Base-by-base conservation (phyloP, 1,140 invertebrate species). In the Leptinotarsa texana region DNA sequence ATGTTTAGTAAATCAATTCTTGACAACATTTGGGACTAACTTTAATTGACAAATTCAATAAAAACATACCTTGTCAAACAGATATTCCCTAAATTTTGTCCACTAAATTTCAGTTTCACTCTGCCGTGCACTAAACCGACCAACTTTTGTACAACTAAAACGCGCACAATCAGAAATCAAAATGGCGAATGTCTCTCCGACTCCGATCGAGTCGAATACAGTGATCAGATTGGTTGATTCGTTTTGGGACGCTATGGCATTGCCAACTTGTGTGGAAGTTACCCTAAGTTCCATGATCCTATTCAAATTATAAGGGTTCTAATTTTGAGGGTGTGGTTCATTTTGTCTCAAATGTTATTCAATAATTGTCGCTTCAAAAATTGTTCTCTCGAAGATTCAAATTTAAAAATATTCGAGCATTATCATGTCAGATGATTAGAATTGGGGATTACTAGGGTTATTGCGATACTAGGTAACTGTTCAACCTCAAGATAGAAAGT, bases 121-220 rank as follows among this genome's bases (percentile, higher is more conserved):
- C 47, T 22, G 27, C 49, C 69, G 66, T 73, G 51, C 74, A 74
- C 76, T 47, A 63, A 68, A 74, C 72, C 27, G 63, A 70, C 49
- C 72, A 74, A 77, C 69, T 75, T 73, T 69, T 70, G 33, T 66
- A 72, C 76, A 68, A 77, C 73, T 75, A 74, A 74, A 77, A 67
- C 73, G 76, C 76, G 76, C 76, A 77, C 68, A 74, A 77, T 77
- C 76, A 67, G 65, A 22, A 74, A 77, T 77, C 72, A 77, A 74
- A 72, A 74, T 74, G 75, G 75, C 75, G 75, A 76, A 33, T 72
- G 72, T 72, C 72, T 71, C 75, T 76, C 75, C 75, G 72, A 72
- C 6, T 73, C 61, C 22, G 18, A 75, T 57, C 15, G 73, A 48
- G 42, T 24, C 24, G 49, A 70, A 72, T 75, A 57, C 69, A 18